phyloP scores from a whole-genome alignment of 2,797 vertebrate species.

The Psittacula echo region DNA sequence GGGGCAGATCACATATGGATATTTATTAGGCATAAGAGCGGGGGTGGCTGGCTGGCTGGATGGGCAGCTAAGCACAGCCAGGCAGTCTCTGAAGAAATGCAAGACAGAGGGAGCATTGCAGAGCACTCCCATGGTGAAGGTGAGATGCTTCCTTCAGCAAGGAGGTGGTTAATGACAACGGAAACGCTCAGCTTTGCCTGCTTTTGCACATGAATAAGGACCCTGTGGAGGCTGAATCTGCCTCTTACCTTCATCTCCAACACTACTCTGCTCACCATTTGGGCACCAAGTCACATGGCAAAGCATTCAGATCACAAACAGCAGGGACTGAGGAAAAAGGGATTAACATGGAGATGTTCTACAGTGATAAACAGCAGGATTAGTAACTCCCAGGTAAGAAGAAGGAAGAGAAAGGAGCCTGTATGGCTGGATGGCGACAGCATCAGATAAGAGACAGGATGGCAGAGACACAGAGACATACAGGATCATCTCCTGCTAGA shows the following conservation, averaged over 20 bases:
- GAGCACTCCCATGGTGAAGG: fast-evolving
- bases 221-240: fast-evolving
- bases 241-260: background rate
- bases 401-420: background rate
- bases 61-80: background rate
- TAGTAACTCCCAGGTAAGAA: fast-evolving
- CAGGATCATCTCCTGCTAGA: background rate
- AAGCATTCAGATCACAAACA: background rate
- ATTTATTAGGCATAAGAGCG: background rate
- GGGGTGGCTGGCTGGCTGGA: background rate
- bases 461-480: background rate
- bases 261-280: fast-evolving
- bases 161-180: background rate
- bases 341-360: background rate
- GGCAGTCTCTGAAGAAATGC: background rate
- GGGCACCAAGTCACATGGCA: fast-evolving
- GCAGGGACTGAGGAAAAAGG: fast-evolving
- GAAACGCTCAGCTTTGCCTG: fast-evolving
- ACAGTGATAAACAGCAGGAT: background rate
- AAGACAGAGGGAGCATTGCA: fast-evolving
- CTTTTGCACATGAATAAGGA: background rate
- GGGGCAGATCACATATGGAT: fast-evolving
- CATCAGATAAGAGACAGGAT: background rate
- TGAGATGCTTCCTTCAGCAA: fast-evolving
- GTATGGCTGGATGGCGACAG: background rate